Percentiles rank a stretch among this genome's conserved stretches.
phyloP scores from a whole-genome alignment of 2,113 vertebrate species.

The Acrocephalus kingi region DNA sequence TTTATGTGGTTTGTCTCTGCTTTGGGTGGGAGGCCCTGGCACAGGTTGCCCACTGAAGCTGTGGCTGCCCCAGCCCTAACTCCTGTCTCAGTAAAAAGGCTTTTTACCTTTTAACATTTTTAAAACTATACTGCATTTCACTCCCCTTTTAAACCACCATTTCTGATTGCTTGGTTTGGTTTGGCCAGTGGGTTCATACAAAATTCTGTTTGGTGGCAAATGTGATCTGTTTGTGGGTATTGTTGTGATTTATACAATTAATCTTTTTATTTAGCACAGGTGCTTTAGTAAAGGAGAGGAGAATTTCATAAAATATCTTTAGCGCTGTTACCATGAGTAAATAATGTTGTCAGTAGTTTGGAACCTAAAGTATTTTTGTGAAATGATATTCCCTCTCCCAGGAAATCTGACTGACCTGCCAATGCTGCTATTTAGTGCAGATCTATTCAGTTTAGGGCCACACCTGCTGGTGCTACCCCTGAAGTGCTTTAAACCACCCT shows the following conservation, averaged over 20 bases:
- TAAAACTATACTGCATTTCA: neutral
- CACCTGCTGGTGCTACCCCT: neutral
- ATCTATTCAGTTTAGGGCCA: neutral
- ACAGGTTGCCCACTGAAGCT: neutral
- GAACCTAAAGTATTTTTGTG: neutral
- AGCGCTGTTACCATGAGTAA: neutral
- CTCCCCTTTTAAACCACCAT: neutral
- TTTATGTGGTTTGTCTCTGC: neutral
- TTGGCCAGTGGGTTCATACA: neutral
- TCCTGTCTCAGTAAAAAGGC: neutral
- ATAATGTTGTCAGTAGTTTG: neutral
- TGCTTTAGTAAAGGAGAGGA: neutral
- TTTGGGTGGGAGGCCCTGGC: neutral
- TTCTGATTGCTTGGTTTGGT: neutral
- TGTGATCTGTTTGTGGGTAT: neutral
- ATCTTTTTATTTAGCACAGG: neutral
- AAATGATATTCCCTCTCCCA: neutral
- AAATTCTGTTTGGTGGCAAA: neutral
- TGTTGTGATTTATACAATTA: neutral
- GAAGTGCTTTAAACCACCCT: rapidly evolving
- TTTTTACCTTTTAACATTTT: neutral
- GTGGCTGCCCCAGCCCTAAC: neutral
- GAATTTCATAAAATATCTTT: neutral
- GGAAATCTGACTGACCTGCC: neutral
- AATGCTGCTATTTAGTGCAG: neutral